Base-by-base conservation (phyloP, 1,140 invertebrate species). In the Gyrodactylus salaris region DNA sequence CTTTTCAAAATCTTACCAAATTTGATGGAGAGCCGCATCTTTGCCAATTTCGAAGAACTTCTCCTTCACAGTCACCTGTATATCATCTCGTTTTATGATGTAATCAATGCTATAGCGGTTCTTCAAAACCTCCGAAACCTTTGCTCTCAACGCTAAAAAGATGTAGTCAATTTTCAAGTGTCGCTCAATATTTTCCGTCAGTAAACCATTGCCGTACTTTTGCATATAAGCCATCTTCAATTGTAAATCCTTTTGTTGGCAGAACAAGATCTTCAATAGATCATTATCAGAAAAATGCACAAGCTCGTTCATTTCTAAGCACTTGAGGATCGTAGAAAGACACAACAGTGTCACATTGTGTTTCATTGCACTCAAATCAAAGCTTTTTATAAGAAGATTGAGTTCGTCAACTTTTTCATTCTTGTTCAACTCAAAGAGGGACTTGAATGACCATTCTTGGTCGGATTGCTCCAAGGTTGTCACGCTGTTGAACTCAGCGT, bases 1-100 rank as follows among this genome's bases (percentile, higher is more conserved):
- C n/a, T n/a, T n/a, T n/a, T n/a, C n/a, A n/a, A n/a, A n/a, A 24
- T 25, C 74, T 27, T 69, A 26, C 75, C 75, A 75, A 69, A 70
- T 70, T 74, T 74, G 75, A 1, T 24, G 19, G 20, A 20, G 70
- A 16, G 69, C 69, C 21, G 75, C 75, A 25, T 75, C 75, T 23
- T 27, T 72, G 2, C 26, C 22, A 24, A 70, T 1, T 22, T n/a
- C 20, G 20, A 22, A n/a, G 25, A 70, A 25, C 20, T 20, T n/a
- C 20, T 70, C 25, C 24, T 25, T 1, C n/a, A 70, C 34, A 54
- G 7, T n/a, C 7, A n/a, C 7, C n/a, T 54, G 7, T 54, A 54
- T 54, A 54, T 54, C 34, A 54, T 54, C 34, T 16, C n/a, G n/a
- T 16, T 16, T 54, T 54, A 54, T 16, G 34, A 16, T 54, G n/a